Conservation (phyloP, 2,797 vertebrate species). For the Meda fulgida region DNA sequence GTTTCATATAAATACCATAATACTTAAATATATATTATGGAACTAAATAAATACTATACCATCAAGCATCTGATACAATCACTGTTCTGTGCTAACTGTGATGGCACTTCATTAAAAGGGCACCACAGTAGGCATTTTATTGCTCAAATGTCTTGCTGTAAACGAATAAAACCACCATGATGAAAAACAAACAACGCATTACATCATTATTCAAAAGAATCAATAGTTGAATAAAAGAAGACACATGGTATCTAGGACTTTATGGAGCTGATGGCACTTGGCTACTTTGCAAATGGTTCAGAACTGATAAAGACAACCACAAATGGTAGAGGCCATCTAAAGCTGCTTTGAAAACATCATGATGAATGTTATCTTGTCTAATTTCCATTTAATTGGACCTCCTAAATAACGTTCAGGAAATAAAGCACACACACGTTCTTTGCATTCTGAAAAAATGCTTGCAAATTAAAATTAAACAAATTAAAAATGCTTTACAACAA, state of each 20-base stretch:
- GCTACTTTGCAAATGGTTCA: slow-evolving; percentile 21
- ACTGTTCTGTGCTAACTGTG: too few relatives aligned
- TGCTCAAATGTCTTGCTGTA: not conserved
- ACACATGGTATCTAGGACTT: not conserved
- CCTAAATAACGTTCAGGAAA: not conserved
- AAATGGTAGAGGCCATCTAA: not conserved
- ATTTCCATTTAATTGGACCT: not conserved
- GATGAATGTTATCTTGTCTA: not conserved
- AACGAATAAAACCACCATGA: not conserved
- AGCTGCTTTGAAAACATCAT: not conserved
- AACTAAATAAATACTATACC: not conserved
- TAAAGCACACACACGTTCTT: too few relatives aligned
- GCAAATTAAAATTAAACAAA: too few relatives aligned
- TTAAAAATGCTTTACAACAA: too few relatives aligned
- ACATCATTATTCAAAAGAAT: slow-evolving; percentile 26
- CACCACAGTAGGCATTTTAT: not conserved
- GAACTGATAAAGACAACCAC: not conserved
- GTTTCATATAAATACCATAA: not conserved
- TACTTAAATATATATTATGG: not conserved
- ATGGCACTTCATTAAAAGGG: not conserved
- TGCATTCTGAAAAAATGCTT: not conserved
- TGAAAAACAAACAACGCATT: slow-evolving; percentile 10
- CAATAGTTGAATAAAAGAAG: not conserved
- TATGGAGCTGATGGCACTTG: slow-evolving; percentile 8
- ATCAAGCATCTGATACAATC: not conserved